These are phyloP conservation scores for Patiria pectinifera DNA, from an alignment of 53 echinoderm and acorn worm genomes.

Conservation along the genomic window DNA sequence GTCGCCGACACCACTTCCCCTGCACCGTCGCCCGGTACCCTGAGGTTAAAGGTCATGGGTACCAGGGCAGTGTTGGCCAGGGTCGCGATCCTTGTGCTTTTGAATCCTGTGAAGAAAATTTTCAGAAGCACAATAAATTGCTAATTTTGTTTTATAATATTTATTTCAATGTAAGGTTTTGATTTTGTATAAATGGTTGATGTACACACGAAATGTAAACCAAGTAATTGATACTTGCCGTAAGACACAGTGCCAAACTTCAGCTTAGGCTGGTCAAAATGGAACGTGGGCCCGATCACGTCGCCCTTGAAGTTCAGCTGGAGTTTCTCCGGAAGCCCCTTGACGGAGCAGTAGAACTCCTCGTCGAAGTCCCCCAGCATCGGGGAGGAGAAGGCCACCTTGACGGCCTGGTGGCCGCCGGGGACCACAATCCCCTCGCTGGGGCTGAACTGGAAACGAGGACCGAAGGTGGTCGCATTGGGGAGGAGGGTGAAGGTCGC, in stretches of 20 bases:
- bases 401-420: conserved; percentile 91
- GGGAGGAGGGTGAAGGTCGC: conserved; percentile 83
- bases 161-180: background rate
- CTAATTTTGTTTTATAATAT: background rate
- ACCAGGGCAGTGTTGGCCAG: conserved; percentile 95
- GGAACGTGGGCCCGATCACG: conserved; percentile 98
- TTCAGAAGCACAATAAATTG: background rate
- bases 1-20: conserved; percentile 90
- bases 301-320: conserved; percentile 88
- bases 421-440: conserved; percentile 83
- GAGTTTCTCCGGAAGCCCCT: conserved; percentile 86
- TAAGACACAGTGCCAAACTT: conserved; percentile 98
- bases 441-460: conserved; percentile 88
- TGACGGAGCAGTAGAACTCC: conserved; percentile 83
- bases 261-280: conserved; percentile 94
- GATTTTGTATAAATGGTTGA: background rate
- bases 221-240: conserved; percentile 60
- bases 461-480: conserved; percentile 90
- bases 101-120: conserved; percentile 75
- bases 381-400: conserved; percentile 89
- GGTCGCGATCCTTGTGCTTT: conserved; percentile 86
- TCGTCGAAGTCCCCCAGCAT: conserved; percentile 94
- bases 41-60: conserved; percentile 87
- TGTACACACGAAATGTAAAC: no score
- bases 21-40: conserved; percentile 89